Evolutionary conservation across 2,888 invertebrate genomes (phyloP).

Genomic region (Sarcophaga variegata): DNA sequence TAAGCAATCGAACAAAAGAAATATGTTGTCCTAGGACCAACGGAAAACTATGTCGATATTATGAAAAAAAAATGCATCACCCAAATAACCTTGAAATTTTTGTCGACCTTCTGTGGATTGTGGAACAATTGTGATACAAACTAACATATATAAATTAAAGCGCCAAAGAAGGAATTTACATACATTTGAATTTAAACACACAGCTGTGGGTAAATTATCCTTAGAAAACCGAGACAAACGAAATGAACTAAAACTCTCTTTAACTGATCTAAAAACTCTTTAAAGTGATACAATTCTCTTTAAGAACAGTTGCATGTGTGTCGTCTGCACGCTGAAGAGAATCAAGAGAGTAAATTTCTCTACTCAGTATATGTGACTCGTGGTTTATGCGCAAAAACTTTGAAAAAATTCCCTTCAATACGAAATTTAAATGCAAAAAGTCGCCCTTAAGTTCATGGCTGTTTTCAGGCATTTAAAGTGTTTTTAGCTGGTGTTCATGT

Average conservation of each 20-base stretch:
- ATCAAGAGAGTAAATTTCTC: background rate
- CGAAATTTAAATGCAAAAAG: background rate
- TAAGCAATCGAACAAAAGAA: constrained; percentile 7
- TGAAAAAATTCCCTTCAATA: background rate
- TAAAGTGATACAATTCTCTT: background rate
- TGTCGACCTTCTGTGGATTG: constrained; percentile 51
- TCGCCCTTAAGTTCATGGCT: background rate
- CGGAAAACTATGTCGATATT: constrained; percentile 43
- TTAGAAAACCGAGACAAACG: constrained; percentile 7
- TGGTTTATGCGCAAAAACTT: constrained; percentile 46
- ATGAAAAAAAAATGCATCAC: background rate
- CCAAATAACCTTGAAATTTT: constrained; percentile 60
- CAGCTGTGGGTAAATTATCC: constrained; percentile 2
- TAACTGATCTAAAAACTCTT: constrained; percentile 16
- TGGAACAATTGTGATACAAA: background rate
- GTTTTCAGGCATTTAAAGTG: background rate
- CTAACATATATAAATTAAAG: constrained; percentile 19
- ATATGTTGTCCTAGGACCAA: constrained; percentile 59
- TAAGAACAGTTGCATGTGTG: background rate
- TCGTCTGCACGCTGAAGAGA: background rate
- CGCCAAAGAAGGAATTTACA: constrained; percentile 36
- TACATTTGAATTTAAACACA: constrained; percentile 37
- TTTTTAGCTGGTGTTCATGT: background rate
- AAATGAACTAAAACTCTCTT: background rate
- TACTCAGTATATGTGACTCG: constrained; percentile 39